Percentiles rank a stretch among this genome's conserved stretches.
Evolutionary conservation across 2,888 invertebrate genomes (phyloP).

Genomic region (Epirrhoe alternata): DNA sequence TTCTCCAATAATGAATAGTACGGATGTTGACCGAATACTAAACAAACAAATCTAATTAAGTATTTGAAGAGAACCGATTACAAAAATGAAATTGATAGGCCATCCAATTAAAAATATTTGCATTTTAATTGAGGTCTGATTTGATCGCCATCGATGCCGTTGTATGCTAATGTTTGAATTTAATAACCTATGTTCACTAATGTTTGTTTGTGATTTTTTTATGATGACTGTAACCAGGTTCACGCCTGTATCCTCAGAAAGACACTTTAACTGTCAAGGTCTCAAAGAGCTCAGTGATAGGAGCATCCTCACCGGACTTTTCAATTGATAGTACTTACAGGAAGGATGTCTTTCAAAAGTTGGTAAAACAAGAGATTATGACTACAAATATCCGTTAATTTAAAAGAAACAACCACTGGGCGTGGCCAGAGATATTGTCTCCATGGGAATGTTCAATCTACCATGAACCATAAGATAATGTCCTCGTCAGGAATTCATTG

Average conservation of each 20-base stretch:
- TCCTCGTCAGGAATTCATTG: constrained; percentile 35
- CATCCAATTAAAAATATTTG: background rate
- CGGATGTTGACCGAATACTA: background rate
- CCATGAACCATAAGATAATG: constrained; percentile 19
- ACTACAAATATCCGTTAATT: background rate
- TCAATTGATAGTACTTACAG: too few relatives aligned
- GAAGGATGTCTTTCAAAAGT: background rate
- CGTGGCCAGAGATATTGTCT: constrained; percentile 25
- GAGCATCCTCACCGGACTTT: too few relatives aligned
- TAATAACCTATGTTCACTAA: background rate
- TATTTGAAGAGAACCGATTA: background rate
- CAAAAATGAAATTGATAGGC: background rate
- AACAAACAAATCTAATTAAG: background rate
- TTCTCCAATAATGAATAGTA: background rate
- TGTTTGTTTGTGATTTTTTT: background rate
- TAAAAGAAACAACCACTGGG: background rate
- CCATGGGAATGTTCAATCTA: constrained; percentile 22
- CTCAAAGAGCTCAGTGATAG: too few relatives aligned
- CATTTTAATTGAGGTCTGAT: background rate
- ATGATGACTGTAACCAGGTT: background rate
- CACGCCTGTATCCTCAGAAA: background rate
- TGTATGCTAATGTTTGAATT: background rate
- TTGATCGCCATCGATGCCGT: background rate
- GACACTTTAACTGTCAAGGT: too few relatives aligned
- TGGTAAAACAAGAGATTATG: background rate